Evolutionary conservation across 2,888 invertebrate genomes (phyloP), one percentile per base, ranked within the genome.

Genomic region (Drosophila subsilvestris): DNA sequence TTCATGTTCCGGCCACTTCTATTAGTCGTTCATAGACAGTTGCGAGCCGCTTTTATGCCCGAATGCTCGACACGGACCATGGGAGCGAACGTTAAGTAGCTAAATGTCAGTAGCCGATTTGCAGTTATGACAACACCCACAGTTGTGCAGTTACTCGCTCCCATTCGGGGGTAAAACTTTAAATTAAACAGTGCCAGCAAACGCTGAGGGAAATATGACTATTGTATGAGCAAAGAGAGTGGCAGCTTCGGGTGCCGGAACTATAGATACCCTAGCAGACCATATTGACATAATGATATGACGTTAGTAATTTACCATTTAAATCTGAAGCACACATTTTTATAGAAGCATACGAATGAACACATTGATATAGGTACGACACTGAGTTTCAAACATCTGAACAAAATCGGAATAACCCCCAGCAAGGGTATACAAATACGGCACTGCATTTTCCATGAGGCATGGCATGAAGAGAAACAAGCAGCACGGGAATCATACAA

Each of bases 101-200:
- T 53, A 74, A 66, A 82, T 76, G 86, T 80, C 83, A 86, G 48
- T 86, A 71, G 66, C 78, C 81, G 77, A 76, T 84, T 82, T 76
- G 53, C 53, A 67, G 68, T 78, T 78, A 78, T 78, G 77, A 72
- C 75, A 69, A 65, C 65, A 58, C 57, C 63, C 43, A 54, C 32
- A n/a, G 25, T 22, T 6, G 20, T 29, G 49, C 49, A 50, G 14
- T 37, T 17, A 17, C 17, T 17, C 10, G n/a, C 45, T 56, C 45
- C 42, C 55, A n/a, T 61, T 50, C 9, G 50, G 72, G 56, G 45
- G 49, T 7, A 25, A 53, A 76, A 76, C 73, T 72, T 76, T 72
- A 76, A 76, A 76, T 72, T 72, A 76, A 76, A 76, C 67, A 75
- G 54, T 27, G 66, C 57, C 63, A 53, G 49, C 49, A 32, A 25